phyloP scores from a whole-genome alignment of 2,888 invertebrate genomes.

The Lasioglossum lativentre region DNA sequence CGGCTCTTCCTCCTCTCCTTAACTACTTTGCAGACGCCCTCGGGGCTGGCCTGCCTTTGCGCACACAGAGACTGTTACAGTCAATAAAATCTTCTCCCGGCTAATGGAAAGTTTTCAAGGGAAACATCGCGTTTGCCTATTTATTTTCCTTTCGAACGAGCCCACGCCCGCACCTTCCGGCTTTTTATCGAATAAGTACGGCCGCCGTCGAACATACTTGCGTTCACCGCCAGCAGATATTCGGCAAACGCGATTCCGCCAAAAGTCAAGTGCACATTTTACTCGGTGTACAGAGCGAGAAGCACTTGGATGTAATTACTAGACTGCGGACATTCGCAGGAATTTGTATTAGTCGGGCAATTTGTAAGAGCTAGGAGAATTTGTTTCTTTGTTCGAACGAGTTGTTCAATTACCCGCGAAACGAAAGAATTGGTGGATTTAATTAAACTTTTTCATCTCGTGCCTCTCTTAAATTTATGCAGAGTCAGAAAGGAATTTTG shows the following conservation, averaged over 20 bases:
- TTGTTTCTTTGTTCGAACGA: background rate
- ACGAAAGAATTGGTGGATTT: background rate
- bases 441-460: background rate
- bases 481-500: too few species aligned
- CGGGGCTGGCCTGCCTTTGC: slow-evolving; percentile 34
- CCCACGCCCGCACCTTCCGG: background rate
- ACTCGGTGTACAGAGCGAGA: background rate
- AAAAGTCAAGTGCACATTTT: background rate
- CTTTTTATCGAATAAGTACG: slow-evolving; percentile 7
- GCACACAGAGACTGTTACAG: slow-evolving; percentile 46
- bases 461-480: background rate
- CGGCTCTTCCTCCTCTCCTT: slow-evolving; percentile 67
- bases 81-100: slow-evolving; percentile 61
- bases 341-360: background rate
- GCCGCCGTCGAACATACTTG: background rate
- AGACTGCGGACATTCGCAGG: background rate
- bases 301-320: background rate
- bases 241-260: background rate
- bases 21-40: slow-evolving; percentile 54
- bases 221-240: background rate
- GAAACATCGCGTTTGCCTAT: slow-evolving; percentile 25
- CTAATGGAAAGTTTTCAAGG: slow-evolving; percentile 45
- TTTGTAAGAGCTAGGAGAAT: background rate
- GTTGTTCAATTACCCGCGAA: background rate
- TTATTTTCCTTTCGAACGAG: slow-evolving; percentile 30